phyloP scores from a whole-genome alignment of 2,888 invertebrate species.

The Catocala fraxini region DNA sequence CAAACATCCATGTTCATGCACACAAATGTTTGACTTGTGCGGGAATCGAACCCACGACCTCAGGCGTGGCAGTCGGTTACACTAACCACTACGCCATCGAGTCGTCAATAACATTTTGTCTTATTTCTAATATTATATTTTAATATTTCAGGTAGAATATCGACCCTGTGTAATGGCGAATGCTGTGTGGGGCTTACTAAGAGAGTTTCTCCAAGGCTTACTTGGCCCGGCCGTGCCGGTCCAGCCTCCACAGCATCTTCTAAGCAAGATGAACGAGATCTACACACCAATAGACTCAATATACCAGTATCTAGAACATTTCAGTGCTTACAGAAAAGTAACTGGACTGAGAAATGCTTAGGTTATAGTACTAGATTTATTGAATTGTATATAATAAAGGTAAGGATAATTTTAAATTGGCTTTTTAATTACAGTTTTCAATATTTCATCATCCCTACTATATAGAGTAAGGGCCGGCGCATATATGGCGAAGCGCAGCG shows the following conservation, averaged over 20 bases:
- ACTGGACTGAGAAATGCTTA: conserved; percentile 80
- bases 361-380: background rate
- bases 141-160: conserved; percentile 92
- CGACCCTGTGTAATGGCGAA: conserved; percentile 95
- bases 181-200: conserved; percentile 96
- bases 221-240: conserved; percentile 92
- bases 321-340: conserved; percentile 94
- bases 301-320: conserved; percentile 97
- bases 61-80: too few relatives aligned
- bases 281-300: conserved; percentile 97
- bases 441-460: too few relatives aligned
- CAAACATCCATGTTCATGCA: too few relatives aligned
- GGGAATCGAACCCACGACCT: too few relatives aligned
- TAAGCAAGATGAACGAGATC: conserved; percentile 93
- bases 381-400: too few relatives aligned
- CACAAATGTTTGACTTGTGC: too few relatives aligned
- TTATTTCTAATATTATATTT: background rate
- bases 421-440: too few relatives aligned
- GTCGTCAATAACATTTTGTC: too few relatives aligned
- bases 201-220: conserved; percentile 97
- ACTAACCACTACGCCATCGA: too few relatives aligned
- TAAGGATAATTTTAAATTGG: too few relatives aligned
- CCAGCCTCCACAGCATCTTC: conserved; percentile 91
- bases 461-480: too few relatives aligned
- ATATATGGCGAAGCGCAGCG: too few relatives aligned